A percentile compares a stretch with the other conserved stretches of the same genome.
These are phyloP conservation scores for Cirrhinus mrigala DNA, from an alignment of 2,797 vertebrate genomes.

Conservation along the genomic window DNA sequence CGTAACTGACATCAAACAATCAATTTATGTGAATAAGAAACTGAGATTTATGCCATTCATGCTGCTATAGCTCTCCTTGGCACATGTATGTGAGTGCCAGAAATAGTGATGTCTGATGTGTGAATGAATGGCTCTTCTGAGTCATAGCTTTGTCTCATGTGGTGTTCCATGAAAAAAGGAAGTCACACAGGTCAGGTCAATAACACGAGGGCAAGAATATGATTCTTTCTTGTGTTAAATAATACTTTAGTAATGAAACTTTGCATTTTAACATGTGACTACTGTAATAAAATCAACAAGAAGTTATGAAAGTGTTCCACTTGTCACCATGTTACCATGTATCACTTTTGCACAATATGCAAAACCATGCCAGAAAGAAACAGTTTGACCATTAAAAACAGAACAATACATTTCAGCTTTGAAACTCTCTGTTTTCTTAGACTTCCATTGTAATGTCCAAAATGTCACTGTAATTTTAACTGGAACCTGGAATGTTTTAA, in stretches of 20 bases:
- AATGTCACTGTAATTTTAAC: not conserved
- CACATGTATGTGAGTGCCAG: not conserved
- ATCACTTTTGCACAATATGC: too few species aligned
- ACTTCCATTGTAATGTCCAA: not conserved
- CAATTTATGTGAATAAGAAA: not conserved
- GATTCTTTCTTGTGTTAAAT: not conserved
- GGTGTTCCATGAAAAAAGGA: not conserved
- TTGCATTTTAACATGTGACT: too few species aligned
- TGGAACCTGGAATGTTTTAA: too few species aligned
- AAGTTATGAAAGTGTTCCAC: too few species aligned
- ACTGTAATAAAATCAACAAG: too few species aligned
- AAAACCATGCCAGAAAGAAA: too few species aligned
- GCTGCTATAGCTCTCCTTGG: not conserved
- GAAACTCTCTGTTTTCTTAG: not conserved
- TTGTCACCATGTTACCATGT: too few species aligned
- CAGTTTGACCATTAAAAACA: too few species aligned
- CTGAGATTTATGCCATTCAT: not conserved
- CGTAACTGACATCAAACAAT: not conserved
- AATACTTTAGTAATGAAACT: not conserved
- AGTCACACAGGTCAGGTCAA: not conserved
- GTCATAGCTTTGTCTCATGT: not conserved
- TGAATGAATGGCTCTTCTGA: not conserved
- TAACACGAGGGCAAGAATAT: not conserved
- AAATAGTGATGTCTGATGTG: not conserved
- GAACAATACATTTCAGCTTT: too few species aligned